Base-by-base conservation (phyloP, 2,888 invertebrate species). In the Patella depressa region DNA sequence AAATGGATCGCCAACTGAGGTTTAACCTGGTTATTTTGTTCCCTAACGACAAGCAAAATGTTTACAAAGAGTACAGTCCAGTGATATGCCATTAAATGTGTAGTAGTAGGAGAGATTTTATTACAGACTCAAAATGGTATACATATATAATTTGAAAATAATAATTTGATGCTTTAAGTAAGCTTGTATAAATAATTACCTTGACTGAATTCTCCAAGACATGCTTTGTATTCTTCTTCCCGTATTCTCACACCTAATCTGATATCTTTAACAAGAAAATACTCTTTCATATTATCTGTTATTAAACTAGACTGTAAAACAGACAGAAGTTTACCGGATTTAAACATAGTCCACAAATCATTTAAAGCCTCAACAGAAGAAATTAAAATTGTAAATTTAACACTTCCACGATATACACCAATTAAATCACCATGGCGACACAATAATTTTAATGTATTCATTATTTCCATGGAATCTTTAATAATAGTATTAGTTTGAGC, bases 391-490 rank as follows among this genome's bases (percentile, higher is more conserved):
- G 79, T 78, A 73, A 84, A 83, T 45, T 78, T 76, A 53, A 86
- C 79, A 75, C 86, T 86, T 14, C 86, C 85, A 53, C 82, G 78
- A 2, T 81, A 81, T 34, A 86, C 78, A 34, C 82, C 82, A 65
- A 76, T 74, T 17, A 85, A 73, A 17, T 83, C 79, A 17, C 85
- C 85, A 78, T 86, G 86, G 34, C 83, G 81, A 78, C 86, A 86
- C 12, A 86, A 77, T 65, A 85, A 81, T 73, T 86, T 86, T 7
- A 86, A 73, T 4, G 85, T 81, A 74, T 86, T 80, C 82, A 83
- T 82, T 24, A 84, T 82, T 76, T 86, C 86, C 81, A 85, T 82
- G 11, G 85, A 81, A 54, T 86, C 84, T 76, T 82, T 82, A 14
- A 86, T 80, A 17, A 83, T 78, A 59, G 80, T 74, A 72, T 85